Evolutionary conservation across 2,888 invertebrate species (phyloP), one percentile per base, ranked within the genome.

Genomic region (Malthinus flaveolus): DNA sequence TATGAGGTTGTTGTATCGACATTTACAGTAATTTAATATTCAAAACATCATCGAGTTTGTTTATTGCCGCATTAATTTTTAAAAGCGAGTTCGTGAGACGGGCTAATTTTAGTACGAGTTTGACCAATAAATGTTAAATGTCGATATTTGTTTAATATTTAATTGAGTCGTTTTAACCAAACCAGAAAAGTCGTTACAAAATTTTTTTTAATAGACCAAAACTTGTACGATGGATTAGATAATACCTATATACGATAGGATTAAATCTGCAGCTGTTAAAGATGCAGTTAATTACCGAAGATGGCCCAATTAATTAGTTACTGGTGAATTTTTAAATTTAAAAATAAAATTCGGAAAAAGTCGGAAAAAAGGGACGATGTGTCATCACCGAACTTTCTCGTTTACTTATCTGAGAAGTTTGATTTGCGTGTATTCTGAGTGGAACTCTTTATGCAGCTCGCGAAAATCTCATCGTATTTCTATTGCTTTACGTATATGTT

Each of bases 141-240:
- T 59, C 59, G 54, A 59, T 59, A 59, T 47, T 51, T 39, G 50
- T 55, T 59, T 44, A 59, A 59, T 59, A 59, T 55, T 59, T 59
- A 59, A 59, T 55, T 59, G 58, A 55, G 59, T 48, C 45, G 59
- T 55, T 53, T 57, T 58, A 57, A 49, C 48, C 54, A 33, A 44
- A 33, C 45, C 33, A 42, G 23, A 49, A 59, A 49, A 52, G 53
- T 53, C 53, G 49, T 52, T 59, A 53, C 34, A 45, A 11, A 10
- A 11, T 13, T 31, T 9, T 23, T 32, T 45, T 45, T n/a, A n/a
- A n/a, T n/a, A n/a, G n/a, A n/a, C 31, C 45, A 7, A 45, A 13
- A 32, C n/a, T 42, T 12, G 39, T 9, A 42, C 39, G 9, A 15
- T 9, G n/a, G n/a, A n/a, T n/a, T n/a, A n/a, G n/a, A n/a, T n/a